Evolutionary conservation across 2,113 vertebrate genomes (phyloP).

Genomic region (Amazona guildingii): DNA sequence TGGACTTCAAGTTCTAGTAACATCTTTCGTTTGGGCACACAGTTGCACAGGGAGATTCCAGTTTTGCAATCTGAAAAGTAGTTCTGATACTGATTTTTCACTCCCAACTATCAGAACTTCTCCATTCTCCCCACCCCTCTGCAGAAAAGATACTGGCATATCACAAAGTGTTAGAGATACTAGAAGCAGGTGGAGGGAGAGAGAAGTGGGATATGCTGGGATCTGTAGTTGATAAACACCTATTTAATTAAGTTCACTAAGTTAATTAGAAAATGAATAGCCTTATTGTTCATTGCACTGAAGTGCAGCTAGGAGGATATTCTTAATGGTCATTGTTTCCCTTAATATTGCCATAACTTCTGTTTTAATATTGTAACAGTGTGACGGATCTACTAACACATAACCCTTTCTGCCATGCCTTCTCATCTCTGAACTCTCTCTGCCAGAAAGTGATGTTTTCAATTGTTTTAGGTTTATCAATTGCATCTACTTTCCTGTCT

Average conservation of each 20-base stretch:
- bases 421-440: background rate
- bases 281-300: background rate
- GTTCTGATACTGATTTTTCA: background rate
- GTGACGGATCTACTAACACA: background rate
- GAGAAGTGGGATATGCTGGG: background rate
- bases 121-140: accelerated
- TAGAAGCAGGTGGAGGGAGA: background rate
- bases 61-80: background rate
- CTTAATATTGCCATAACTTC: background rate
- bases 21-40: background rate
- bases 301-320: background rate
- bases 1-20: background rate
- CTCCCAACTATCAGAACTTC: background rate
- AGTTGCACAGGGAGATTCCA: background rate
- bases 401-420: background rate
- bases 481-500: background rate
- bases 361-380: background rate
- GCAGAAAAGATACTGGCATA: background rate
- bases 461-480: background rate
- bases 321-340: background rate
- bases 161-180: background rate
- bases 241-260: background rate
- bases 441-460: background rate
- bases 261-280: background rate
- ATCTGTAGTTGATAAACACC: background rate